Evolutionary conservation across 2,797 vertebrate species (phyloP).

Genomic region (Rhinella marina): DNA sequence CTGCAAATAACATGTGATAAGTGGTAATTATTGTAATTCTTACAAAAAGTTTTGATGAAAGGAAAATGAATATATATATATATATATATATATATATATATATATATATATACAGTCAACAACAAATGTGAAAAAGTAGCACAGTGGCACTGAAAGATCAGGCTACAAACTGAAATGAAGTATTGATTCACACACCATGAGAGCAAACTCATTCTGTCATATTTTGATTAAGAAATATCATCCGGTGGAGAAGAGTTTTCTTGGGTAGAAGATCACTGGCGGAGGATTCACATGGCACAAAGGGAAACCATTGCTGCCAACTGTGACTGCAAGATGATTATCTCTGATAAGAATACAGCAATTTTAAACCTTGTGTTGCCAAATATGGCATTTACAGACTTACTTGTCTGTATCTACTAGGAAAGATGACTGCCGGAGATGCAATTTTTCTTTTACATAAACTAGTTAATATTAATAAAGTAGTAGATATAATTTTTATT

Average conservation of each 20-base stretch:
- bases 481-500: not conserved
- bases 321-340: constrained; percentile 59
- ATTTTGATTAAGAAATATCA: constrained; percentile 62
- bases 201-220: constrained; percentile 55
- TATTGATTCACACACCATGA: constrained; percentile 63
- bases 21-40: too few species aligned
- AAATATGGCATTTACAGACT: constrained; percentile 43
- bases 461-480: not conserved
- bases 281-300: constrained; percentile 51
- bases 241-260: constrained; percentile 52
- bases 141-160: constrained; percentile 38
- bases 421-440: not conserved
- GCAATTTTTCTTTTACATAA: constrained; percentile 14
- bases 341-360: constrained; percentile 56
- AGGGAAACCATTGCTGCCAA: constrained; percentile 52
- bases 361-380: constrained; percentile 49
- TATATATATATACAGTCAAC: not conserved
- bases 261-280: constrained; percentile 51
- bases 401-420: constrained; percentile 11
- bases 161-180: constrained; percentile 56
- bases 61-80: too few species aligned
- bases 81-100: not conserved
- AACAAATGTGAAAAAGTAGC: constrained; percentile 26
- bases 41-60: too few species aligned
- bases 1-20: too few species aligned